phyloP scores from a whole-genome alignment of 2,888 invertebrate genomes.

The Trachelus stipa region DNA sequence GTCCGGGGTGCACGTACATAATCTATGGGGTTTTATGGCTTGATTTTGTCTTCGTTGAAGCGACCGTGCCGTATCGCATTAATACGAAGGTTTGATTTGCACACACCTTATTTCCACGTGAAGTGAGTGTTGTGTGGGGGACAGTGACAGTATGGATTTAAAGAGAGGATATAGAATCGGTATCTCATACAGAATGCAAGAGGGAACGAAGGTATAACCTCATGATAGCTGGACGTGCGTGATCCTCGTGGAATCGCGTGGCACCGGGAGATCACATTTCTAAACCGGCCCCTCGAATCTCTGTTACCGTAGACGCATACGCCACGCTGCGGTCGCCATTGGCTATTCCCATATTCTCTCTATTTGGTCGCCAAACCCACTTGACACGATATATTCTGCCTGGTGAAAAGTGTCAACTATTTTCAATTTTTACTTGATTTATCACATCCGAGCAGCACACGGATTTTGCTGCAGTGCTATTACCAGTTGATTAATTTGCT shows the following conservation, averaged over 20 bases:
- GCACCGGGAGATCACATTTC: constrained; percentile 43
- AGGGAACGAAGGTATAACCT: not conserved
- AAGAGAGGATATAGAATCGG: not conserved
- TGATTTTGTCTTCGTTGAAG: constrained; percentile 1
- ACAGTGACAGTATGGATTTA: not conserved
- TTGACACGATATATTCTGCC: not conserved
- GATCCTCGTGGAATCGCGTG: constrained; percentile 34
- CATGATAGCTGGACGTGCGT: constrained; percentile 4
- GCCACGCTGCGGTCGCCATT: not conserved
- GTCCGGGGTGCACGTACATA: not conserved
- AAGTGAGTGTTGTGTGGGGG: not conserved
- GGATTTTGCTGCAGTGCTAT: not conserved
- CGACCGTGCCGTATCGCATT: not conserved
- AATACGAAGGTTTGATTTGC: not conserved
- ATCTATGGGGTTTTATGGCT: not conserved
- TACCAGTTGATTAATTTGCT: not conserved
- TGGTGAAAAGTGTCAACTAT: not conserved
- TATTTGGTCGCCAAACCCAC: not conserved
- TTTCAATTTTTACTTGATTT: not conserved
- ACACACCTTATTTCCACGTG: not conserved
- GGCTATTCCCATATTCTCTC: not conserved
- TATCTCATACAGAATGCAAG: not conserved
- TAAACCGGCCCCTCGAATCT: constrained; percentile 21
- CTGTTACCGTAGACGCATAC: not conserved
- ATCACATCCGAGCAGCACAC: not conserved